Conservation (phyloP, 2,888 invertebrate species). For the Sipha maydis region DNA sequence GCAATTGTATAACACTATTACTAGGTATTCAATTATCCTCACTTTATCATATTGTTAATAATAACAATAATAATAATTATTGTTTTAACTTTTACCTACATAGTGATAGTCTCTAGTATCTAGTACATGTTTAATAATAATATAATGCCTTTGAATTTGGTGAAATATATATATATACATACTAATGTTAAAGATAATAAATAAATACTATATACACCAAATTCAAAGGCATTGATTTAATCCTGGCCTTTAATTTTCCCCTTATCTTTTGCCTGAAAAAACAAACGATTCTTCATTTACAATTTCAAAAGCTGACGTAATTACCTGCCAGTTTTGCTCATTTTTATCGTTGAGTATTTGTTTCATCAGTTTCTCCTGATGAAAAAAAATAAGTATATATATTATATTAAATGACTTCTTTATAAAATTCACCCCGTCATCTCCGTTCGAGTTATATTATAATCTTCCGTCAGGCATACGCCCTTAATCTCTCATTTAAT, state of each 20-base stretch:
- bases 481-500: conserved; percentile 43
- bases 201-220: not conserved
- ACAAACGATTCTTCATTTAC: conserved; percentile 22
- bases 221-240: conserved; percentile 1
- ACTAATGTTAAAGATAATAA: not conserved
- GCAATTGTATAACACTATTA: not conserved
- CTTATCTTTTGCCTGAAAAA: conserved; percentile 24
- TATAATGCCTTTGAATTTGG: too few relatives aligned
- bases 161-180: too few relatives aligned
- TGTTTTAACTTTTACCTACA: not conserved
- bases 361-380: conserved; percentile 5
- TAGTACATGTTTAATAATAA: too few relatives aligned
- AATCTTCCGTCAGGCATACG: conserved; percentile 18
- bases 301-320: conserved; percentile 12
- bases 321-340: conserved; percentile 24
- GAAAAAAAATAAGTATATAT: not conserved
- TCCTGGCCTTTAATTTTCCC: not conserved
- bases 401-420: conserved; percentile 17
- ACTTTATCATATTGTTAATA: not conserved
- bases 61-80: not conserved
- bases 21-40: not conserved
- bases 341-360: conserved; percentile 10
- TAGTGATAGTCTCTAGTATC: too few relatives aligned
- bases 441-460: not conserved
- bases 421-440: not conserved